Evolutionary conservation across 2,797 vertebrate species (phyloP).

Genomic region (Kryptolebias ocellatus): DNA sequence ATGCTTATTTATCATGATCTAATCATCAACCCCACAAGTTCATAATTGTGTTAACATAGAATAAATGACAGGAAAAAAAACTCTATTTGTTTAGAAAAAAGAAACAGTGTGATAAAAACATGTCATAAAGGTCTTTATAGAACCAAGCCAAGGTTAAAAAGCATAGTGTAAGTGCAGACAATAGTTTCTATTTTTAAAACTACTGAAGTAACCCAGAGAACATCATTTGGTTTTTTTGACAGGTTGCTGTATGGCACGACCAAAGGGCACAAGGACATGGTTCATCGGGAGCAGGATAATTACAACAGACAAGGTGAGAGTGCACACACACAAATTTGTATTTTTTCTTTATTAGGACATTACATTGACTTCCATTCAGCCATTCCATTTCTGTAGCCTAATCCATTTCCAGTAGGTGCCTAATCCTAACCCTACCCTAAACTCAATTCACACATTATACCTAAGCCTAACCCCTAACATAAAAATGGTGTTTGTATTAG

Average conservation of each 20-base stretch:
- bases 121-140: background rate
- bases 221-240: slow-evolving; percentile 37
- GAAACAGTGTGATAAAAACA: background rate
- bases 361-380: too few species aligned
- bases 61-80: background rate
- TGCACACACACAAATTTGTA: background rate
- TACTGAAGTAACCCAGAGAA: slow-evolving; percentile 1
- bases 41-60: background rate
- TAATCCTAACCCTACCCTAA: too few species aligned
- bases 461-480: too few species aligned
- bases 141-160: background rate
- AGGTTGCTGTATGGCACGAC: slow-evolving; percentile 89
- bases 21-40: too few species aligned
- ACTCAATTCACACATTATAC: too few species aligned
- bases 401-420: too few species aligned
- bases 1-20: too few species aligned
- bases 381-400: too few species aligned
- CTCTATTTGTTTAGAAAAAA: background rate
- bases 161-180: background rate
- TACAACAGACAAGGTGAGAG: slow-evolving; percentile 89
- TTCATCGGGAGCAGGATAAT: slow-evolving; percentile 92
- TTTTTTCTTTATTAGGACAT: too few species aligned
- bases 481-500: too few species aligned
- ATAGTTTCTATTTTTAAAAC: background rate
- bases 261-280: slow-evolving; percentile 93